phyloP scores from a whole-genome alignment of 2,113 vertebrate species.

The Epinephelus cyanopodus region DNA sequence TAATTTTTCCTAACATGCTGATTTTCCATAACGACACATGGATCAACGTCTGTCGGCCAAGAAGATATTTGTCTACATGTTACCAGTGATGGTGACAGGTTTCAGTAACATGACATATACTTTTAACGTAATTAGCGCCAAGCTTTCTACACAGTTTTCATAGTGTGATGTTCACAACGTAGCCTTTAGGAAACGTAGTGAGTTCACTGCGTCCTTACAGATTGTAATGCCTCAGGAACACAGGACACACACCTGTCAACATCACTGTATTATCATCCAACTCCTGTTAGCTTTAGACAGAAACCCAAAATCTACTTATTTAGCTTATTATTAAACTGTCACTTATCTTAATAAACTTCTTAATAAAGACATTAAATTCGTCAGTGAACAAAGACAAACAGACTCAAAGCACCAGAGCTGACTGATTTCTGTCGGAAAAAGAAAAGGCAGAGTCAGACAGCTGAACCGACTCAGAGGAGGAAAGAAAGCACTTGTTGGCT shows the following conservation, averaged over 20 bases:
- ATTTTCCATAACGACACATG: neutral
- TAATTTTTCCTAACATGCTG: neutral
- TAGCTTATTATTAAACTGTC: neutral
- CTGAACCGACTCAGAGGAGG: neutral
- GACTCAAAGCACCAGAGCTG: neutral
- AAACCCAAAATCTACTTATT: neutral
- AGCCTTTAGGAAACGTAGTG: no score
- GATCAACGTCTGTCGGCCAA: neutral
- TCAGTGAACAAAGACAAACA: neutral
- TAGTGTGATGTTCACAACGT: no score
- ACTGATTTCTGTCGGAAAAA: neutral
- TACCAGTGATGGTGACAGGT: no score
- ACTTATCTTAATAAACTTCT: neutral
- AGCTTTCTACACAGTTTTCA: no score
- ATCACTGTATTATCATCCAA: neutral
- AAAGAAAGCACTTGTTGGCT: slow-evolving; percentile 46
- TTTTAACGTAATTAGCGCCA: no score
- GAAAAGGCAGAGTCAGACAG: neutral
- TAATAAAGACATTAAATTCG: neutral
- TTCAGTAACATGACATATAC: no score
- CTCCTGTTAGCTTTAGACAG: neutral
- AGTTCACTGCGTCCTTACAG: no score
- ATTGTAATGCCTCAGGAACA: no score
- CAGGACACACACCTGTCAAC: no score
- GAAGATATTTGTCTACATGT: neutral